Evolutionary conservation across 2,113 vertebrate genomes (phyloP), one percentile per base, ranked within the genome.

Genomic region (Oryzias curvinotus): DNA sequence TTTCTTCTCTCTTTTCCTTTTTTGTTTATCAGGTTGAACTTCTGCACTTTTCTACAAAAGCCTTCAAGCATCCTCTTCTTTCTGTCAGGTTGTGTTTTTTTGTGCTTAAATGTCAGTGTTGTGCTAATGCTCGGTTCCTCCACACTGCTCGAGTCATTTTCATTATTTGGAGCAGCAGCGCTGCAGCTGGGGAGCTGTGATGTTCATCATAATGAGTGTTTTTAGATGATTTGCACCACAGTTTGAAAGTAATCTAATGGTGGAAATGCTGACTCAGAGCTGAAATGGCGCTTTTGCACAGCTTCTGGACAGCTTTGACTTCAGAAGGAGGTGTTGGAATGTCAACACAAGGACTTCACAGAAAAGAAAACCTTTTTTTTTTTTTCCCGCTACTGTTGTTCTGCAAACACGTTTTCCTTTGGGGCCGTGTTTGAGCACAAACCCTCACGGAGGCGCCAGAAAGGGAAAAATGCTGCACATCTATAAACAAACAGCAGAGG

Each of bases 331-430:
- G 68, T 73, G 69, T 54, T 52, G 43, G 26, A 18, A 25, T 62
- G 73, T 80, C 77, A 75, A 71, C 57, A 70, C 44, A 17, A 72
- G 61, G 57, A 52, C 47, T 47, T 54, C 12, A 18, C 50, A 26
- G 58, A 17, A 7, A 62, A 41, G 42, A 18, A 42, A 60, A 68
- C 58, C 17, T 23, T 51, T 73, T 75, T 52, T 46, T 50, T 71
- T 58, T 23, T 23, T 23, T 23, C 21, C 3, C 21, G 21, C 50
- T 49, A 7, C 23, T 14, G 72, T 52, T 65, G 56, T 61, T 71
- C 21, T 75, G 50, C 51, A 59, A 75, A 73, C 54, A 56, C 52
- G 46, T 28, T 26, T 30, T 62, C 62, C 51, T 60, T 28, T 26
- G 49, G 10, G 36, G 36, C 36, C 12, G 36, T 10, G 30, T 36